phyloP scores from a whole-genome alignment of 2,888 invertebrate genomes.

The Lydus trimaculatus region DNA sequence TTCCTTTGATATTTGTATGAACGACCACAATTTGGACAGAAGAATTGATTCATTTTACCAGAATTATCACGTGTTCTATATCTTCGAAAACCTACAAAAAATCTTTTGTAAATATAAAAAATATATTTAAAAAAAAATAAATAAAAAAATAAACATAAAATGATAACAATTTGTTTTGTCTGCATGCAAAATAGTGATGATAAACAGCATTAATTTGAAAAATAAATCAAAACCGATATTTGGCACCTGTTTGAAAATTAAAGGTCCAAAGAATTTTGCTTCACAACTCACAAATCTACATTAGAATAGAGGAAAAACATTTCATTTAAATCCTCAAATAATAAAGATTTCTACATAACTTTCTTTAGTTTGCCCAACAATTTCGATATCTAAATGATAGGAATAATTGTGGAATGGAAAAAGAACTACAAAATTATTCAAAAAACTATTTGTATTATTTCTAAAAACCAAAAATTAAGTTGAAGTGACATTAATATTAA shows the following conservation, averaged over 20 bases:
- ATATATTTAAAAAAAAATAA: background rate
- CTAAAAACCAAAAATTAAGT: background rate
- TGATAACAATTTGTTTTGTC: background rate
- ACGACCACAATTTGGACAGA: slow-evolving; percentile 26
- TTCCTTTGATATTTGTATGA: slow-evolving; percentile 77
- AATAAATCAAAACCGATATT: background rate
- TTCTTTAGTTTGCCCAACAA: no score
- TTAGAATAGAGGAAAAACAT: no score
- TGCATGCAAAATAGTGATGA: background rate
- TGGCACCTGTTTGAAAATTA: background rate
- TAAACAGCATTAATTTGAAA: background rate
- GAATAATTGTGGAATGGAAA: background rate
- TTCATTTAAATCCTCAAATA: no score
- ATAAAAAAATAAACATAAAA: background rate
- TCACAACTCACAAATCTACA: background rate
- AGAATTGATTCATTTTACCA: slow-evolving; percentile 20
- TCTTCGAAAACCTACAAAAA: slow-evolving; percentile 12
- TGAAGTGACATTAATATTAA: no score
- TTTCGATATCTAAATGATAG: background rate
- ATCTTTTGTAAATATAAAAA: background rate
- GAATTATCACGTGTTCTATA: slow-evolving; percentile 22
- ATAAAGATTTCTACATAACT: background rate
- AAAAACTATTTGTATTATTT: background rate
- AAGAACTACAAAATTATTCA: background rate
- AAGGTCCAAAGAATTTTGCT: background rate